Evolutionary conservation across 2,113 vertebrate genomes (phyloP), one percentile per base, ranked within the genome.

Genomic region (Vanacampus margaritifer): DNA sequence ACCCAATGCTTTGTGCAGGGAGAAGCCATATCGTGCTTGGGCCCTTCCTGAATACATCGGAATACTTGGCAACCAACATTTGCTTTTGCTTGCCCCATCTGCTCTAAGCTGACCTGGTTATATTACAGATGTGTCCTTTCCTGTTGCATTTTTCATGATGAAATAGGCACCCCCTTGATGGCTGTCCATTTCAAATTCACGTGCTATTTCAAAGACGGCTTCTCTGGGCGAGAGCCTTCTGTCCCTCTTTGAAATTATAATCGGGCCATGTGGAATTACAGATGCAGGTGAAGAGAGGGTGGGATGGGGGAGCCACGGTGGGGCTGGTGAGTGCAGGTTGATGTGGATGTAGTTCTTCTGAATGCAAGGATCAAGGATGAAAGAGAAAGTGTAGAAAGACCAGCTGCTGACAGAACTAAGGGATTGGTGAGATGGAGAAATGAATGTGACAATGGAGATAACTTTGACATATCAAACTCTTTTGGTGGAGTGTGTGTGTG

Each of bases 221-320:
- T 59, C 17, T 71, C 64, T 46, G 64, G 61, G 67, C 66, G 61
- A 69, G 70, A 76, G 69, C 82, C 68, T 68, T 54, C 75, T 67
- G 72, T 75, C 68, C 71, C 57, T 43, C 85, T 90, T 91, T 91
- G 89, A 92, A 91, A 91, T 92, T 84, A 78, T 88, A 91, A 91
- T 89, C 56, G 9, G 54, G 53, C 73, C 82, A 81, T 76, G 81
- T 85, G 78, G 84, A 84, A 84, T 79, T 75, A 76, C 79, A 84
- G 75, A 78, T 77, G 77, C 69, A 67, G 71, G 80, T 84, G 76
- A 76, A 67, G 58, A 71, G 62, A 65, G 24, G 6, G 26, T 17
- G 54, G 16, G 26, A 4, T 32, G 28, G 28, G 28, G 26, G 14
- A 54, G 51, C 13, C 24, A 16, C 12, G 6, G 66, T 69, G 19